Percentiles rank a stretch among this genome's conserved stretches.
phyloP scores from a whole-genome alignment of 1,140 invertebrate genomes.

The Conus betulinus region DNA sequence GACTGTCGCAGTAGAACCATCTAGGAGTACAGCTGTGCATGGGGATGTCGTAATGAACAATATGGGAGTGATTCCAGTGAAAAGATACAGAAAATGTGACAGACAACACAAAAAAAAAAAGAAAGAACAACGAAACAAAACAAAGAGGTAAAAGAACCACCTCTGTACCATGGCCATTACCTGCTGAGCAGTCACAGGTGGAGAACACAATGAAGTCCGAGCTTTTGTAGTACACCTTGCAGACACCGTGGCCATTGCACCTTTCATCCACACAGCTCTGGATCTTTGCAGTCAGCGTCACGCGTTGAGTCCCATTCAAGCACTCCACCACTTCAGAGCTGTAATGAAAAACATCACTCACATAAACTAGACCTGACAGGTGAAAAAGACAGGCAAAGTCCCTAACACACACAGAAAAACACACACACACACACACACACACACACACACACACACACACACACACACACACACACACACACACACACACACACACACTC shows the following conservation, averaged over 20 bases:
- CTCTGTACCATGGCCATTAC: slow-evolving; percentile 48
- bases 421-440: too few species aligned
- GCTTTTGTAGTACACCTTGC: slow-evolving; percentile 84
- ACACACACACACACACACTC: background rate
- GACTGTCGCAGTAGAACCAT: too few species aligned
- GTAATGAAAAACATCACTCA: background rate
- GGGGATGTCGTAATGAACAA: background rate
- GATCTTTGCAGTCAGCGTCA: slow-evolving; percentile 67
- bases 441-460: too few species aligned
- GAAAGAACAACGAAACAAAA: background rate
- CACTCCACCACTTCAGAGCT: slow-evolving; percentile 32
- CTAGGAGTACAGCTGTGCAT: too few species aligned
- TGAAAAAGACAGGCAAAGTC: too few species aligned
- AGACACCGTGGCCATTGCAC: slow-evolving; percentile 77
- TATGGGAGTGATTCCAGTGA: background rate
- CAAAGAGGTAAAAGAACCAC: background rate
- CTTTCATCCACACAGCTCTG: slow-evolving; percentile 69
- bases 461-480: background rate
- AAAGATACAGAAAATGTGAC: background rate
- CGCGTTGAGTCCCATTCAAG: slow-evolving; percentile 27
- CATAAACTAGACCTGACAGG: too few species aligned
- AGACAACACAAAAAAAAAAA: background rate
- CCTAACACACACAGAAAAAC: too few species aligned
- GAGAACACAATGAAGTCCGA: slow-evolving; percentile 70
- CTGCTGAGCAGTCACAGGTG: slow-evolving; percentile 75